Conservation (phyloP, 1,140 invertebrate species). For the Magallana angulata region DNA sequence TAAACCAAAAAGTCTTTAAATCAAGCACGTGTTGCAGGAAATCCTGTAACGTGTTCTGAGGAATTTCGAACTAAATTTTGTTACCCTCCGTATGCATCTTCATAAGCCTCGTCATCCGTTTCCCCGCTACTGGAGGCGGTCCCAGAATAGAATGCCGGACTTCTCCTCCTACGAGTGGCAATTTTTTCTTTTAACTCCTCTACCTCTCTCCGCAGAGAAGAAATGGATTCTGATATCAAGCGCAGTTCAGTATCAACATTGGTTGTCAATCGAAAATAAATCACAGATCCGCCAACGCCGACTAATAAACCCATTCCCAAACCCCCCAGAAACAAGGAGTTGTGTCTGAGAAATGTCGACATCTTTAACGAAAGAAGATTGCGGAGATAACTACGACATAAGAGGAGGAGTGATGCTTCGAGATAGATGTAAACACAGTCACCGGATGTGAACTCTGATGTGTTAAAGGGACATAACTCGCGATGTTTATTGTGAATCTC, state of each 20-base stretch:
- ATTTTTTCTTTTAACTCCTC: slow-evolving; percentile 58
- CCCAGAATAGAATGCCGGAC: slow-evolving; percentile 56
- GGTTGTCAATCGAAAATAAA: slow-evolving; percentile 59
- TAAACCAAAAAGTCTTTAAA: too few species aligned
- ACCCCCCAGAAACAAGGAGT: slow-evolving; percentile 36
- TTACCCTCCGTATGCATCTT: slow-evolving; percentile 64
- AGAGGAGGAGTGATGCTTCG: slow-evolving; percentile 27
- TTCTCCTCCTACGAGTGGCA: slow-evolving; percentile 47
- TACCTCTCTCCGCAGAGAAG: slow-evolving; percentile 57
- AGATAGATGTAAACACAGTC: slow-evolving; percentile 1
- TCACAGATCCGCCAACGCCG: slow-evolving; percentile 49
- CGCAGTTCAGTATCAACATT: slow-evolving; percentile 58
- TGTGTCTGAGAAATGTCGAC: slow-evolving; percentile 49
- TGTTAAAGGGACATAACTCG: slow-evolving; percentile 7
- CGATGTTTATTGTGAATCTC: background rate
- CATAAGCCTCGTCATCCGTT: slow-evolving; percentile 62
- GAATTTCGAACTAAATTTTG: background rate
- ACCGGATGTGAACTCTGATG: slow-evolving; percentile 47
- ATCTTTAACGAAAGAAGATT: slow-evolving; percentile 22
- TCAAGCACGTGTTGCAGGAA: too few species aligned
- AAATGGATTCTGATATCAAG: slow-evolving; percentile 54
- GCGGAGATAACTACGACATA: slow-evolving; percentile 23
- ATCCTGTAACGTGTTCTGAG: too few species aligned
- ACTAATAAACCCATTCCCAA: slow-evolving; percentile 50
- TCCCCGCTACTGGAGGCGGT: slow-evolving; percentile 63